Percentiles rank a stretch among this genome's conserved stretches.
These are phyloP conservation scores for Drosophila anceps DNA, from an alignment of 2,888 invertebrate species.

Conservation along the genomic window DNA sequence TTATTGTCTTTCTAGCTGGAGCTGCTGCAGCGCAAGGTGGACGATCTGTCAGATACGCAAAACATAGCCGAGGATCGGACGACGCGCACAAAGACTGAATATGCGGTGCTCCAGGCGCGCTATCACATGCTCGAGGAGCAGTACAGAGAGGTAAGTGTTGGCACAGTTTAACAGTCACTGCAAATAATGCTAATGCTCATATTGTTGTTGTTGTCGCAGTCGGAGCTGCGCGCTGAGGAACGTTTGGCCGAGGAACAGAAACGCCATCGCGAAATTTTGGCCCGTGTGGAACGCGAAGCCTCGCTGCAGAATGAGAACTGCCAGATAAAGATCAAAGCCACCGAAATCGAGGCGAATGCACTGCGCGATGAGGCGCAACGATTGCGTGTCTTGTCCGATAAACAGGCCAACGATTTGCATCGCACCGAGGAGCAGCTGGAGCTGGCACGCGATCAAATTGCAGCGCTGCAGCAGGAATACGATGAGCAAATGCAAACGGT, in stretches of 20 bases:
- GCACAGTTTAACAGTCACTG: neutral
- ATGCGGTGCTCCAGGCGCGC: conserved; percentile 95
- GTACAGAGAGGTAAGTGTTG: conserved; percentile 87
- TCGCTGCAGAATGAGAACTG: conserved; percentile 91
- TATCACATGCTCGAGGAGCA: conserved; percentile 96
- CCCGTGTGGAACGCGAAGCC: conserved; percentile 94
- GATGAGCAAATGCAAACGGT: conserved; percentile 87
- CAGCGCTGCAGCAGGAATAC: conserved; percentile 86
- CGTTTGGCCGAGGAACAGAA: conserved; percentile 93
- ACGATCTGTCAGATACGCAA: conserved; percentile 94
- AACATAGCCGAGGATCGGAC: conserved; percentile 95
- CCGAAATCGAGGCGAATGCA: conserved; percentile 89
- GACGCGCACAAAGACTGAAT: conserved; percentile 95
- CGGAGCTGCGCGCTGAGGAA: conserved; percentile 91
- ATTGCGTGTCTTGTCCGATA: conserved; percentile 88
- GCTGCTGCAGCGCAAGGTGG: conserved; percentile 96
- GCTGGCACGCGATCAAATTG: conserved; percentile 86
- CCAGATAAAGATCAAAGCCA: conserved; percentile 89
- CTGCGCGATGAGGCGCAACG: conserved; percentile 89
- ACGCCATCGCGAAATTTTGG: conserved; percentile 92
- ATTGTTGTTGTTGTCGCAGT: conserved; percentile 85
- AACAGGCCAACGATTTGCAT: conserved; percentile 87
- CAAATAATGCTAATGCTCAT: neutral
- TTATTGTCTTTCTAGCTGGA: conserved; percentile 89
- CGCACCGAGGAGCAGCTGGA: conserved; percentile 87